Evolutionary conservation across 2,113 vertebrate genomes (phyloP), one percentile per base, ranked within the genome.

Genomic region (Atlantisia rogersi): DNA sequence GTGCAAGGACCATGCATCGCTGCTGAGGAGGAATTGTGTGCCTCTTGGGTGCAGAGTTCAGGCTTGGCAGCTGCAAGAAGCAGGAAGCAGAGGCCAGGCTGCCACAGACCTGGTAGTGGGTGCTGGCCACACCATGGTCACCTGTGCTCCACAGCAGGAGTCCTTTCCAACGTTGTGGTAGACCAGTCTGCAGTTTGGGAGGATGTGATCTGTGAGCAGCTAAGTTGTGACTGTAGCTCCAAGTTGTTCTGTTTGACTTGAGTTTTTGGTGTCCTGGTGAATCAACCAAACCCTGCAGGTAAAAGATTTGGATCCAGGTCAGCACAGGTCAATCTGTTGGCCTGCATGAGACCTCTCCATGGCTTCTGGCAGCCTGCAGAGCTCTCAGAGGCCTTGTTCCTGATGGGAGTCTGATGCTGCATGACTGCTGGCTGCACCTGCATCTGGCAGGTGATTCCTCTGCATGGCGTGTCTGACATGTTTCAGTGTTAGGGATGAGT

Each of bases 21-120:
- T 70, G 50, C 21, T 75, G 42, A 82, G 32, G 32, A 42, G 42
- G 67, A 11, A 39, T 6, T 0, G 0, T 40, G n/a, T 56, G 62
- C 44, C 21, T 69, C 59, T 62, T 8, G 3, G 68, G 24, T 86
- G 25, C 76, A 31, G 31, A 62, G 13, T 35, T 67, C 26, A 80
- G 62, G 28, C 40, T 35, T 48, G 28, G 62, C 25, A 86, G 68
- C 63, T 74, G 69, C 63, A 65, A 74, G 58, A 68, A 83, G 44
- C 6, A 32, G 32, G 39, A 90, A 28, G 39, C 20, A 68, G 68
- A 80, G 56, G 39, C n/a, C 28, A 69, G 29, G 40, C 18, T 83
- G 59, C 55, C 17, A 31, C 60, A 78, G 40, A 67, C 22, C 5
- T 22, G 39, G 58, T 13, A 26, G 11, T 21, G 55, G 53, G 26